These are phyloP conservation scores for Drosophila hamatofila DNA, from an alignment of 2,888 invertebrate genomes.

Conservation along the genomic window DNA sequence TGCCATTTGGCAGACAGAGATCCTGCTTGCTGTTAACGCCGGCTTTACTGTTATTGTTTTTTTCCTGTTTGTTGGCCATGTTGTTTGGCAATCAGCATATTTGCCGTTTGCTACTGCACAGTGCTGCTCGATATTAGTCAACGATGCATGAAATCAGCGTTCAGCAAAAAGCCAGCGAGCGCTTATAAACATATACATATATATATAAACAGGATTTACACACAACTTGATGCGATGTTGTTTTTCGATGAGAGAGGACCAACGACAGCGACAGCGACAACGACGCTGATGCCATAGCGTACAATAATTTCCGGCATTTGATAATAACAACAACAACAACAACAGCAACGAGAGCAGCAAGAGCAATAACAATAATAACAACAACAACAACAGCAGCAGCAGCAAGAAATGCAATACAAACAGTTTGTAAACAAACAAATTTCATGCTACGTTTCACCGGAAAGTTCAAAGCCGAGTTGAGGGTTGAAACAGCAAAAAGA, in stretches of 20 bases:
- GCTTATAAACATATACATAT: constrained; percentile 7
- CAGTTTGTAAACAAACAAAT: constrained; percentile 77
- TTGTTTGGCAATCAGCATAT: constrained; percentile 25
- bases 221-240: constrained; percentile 56
- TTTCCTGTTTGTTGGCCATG: constrained; percentile 28
- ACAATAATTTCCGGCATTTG: constrained; percentile 81
- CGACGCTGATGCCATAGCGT: constrained; percentile 46
- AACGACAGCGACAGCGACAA: constrained; percentile 30
- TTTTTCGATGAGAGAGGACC: constrained; percentile 46
- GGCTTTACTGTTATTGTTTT: constrained; percentile 30
- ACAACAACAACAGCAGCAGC: constrained; percentile 10
- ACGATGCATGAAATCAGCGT: constrained; percentile 75
- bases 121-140: constrained; percentile 47
- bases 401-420: constrained; percentile 15
- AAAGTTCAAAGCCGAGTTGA: constrained; percentile 60
- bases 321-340: constrained; percentile 57
- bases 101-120: constrained; percentile 15
- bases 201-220: constrained; percentile 74
- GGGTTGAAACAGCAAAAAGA: constrained; percentile 30
- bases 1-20: neutral
- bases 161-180: constrained; percentile 33
- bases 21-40: neutral
- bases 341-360: constrained; percentile 2
- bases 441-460: constrained; percentile 75
- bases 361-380: constrained; percentile 16